Evolutionary conservation across 2,113 vertebrate genomes (phyloP).

Genomic region (Lucifuga dentata): DNA sequence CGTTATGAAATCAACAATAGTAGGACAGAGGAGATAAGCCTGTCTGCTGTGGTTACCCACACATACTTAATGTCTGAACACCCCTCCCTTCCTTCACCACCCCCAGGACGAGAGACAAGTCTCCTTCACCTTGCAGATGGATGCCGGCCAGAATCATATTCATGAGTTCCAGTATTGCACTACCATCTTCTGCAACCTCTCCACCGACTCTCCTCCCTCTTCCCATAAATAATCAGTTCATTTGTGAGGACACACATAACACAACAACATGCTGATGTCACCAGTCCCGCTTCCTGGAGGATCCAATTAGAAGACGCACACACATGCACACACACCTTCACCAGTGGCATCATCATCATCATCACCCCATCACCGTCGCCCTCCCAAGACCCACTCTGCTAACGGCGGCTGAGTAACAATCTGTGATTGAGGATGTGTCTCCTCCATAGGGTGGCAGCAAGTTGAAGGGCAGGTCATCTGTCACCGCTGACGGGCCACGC

Average conservation of each 20-base stretch:
- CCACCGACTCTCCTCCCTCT: slow-evolving; percentile 22
- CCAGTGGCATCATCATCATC: neutral
- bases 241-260: slow-evolving; percentile 50
- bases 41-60: slow-evolving; percentile 48
- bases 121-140: slow-evolving; percentile 71
- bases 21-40: slow-evolving; percentile 13
- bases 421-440: slow-evolving; percentile 56
- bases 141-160: slow-evolving; percentile 65
- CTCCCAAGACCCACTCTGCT: slow-evolving; percentile 17
- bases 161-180: slow-evolving; percentile 48
- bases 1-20: slow-evolving; percentile 52
- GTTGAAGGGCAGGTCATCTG: slow-evolving; percentile 74
- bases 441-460: slow-evolving; percentile 38
- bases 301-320: slow-evolving; percentile 11
- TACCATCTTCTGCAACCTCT: slow-evolving; percentile 23
- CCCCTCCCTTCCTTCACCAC: neutral
- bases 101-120: slow-evolving; percentile 47
- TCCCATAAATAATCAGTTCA: slow-evolving; percentile 66
- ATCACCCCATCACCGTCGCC: neutral
- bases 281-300: slow-evolving; percentile 32
- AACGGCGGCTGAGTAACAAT: slow-evolving; percentile 33
- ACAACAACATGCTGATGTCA: slow-evolving; percentile 64
- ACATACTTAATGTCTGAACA: slow-evolving; percentile 30
- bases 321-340: slow-evolving; percentile 25
- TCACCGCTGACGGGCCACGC: slow-evolving; percentile 48